phyloP scores from a whole-genome alignment of 2,888 invertebrate genomes.

The Apodemia zela region DNA sequence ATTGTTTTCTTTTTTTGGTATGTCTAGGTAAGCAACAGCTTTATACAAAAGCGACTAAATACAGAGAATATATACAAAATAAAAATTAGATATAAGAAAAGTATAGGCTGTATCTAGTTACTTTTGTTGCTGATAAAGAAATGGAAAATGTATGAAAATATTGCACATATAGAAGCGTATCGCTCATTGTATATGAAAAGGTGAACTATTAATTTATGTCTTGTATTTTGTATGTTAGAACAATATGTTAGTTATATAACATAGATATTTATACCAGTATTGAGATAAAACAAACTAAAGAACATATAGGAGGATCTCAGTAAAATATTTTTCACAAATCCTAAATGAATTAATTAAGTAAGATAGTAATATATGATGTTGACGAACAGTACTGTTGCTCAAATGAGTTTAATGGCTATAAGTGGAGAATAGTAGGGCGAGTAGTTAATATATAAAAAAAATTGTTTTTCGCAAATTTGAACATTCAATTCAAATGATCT shows the following conservation, averaged over 20 bases:
- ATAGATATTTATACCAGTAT: constrained; percentile 55
- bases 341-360: constrained; percentile 47
- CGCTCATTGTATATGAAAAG: constrained; percentile 63
- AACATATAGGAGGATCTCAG: constrained; percentile 63
- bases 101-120: neutral
- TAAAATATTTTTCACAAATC: constrained; percentile 60
- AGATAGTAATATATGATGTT: constrained; percentile 42
- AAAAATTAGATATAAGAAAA: too few relatives aligned
- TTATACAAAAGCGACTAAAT: constrained; percentile 5
- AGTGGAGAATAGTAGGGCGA: constrained; percentile 19
- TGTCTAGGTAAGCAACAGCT: constrained; percentile 1
- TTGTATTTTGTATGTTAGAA: constrained; percentile 49
- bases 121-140: constrained; percentile 25
- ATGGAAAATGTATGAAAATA: constrained; percentile 40
- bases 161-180: constrained; percentile 61
- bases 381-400: constrained; percentile 38
- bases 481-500: too few relatives aligned
- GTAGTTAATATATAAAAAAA: neutral
- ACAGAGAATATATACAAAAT: too few relatives aligned
- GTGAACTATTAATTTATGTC: constrained; percentile 73
- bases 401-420: constrained; percentile 31
- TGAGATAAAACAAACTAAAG: constrained; percentile 64
- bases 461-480: neutral
- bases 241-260: constrained; percentile 41
- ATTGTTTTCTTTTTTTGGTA: constrained; percentile 33